These are phyloP conservation scores for Electrophaes corylata DNA, from an alignment of 2,888 invertebrate genomes.

Conservation along the genomic window DNA sequence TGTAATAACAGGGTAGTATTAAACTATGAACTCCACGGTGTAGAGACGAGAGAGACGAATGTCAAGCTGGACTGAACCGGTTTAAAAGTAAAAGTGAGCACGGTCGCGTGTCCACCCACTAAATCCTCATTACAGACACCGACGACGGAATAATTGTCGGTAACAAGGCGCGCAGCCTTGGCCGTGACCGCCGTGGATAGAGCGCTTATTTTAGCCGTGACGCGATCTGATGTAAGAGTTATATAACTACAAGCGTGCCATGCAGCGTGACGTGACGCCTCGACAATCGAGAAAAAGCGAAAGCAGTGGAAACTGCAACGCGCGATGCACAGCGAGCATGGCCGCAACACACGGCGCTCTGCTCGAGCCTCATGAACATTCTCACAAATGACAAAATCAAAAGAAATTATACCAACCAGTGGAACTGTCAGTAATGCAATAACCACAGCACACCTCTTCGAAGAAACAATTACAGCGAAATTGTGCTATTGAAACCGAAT, in stretches of 20 bases:
- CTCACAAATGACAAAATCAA: conserved; percentile 6
- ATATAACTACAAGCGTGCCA: conserved; percentile 68
- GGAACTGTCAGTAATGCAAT: conserved; percentile 8
- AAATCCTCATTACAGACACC: conserved; percentile 78
- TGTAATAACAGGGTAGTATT: conserved; percentile 27
- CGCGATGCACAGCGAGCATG: conserved; percentile 11
- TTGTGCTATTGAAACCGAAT: conserved; percentile 45
- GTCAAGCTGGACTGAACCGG: conserved; percentile 65
- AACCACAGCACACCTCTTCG: conserved; percentile 41
- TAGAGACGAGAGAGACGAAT: conserved; percentile 54
- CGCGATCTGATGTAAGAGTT: conserved; percentile 79
- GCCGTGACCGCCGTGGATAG: conserved; percentile 80
- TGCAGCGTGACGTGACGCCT: conserved; percentile 52
- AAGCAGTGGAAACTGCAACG: conserved; percentile 72
- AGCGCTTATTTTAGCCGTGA: conserved; percentile 80
- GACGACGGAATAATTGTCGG: conserved; percentile 72
- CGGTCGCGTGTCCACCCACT: conserved; percentile 78
- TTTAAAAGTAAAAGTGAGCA: conserved; percentile 81
- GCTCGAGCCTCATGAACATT: neutral
- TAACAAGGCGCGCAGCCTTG: conserved; percentile 78
- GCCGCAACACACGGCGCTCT: neutral
- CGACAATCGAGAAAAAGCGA: conserved; percentile 67
- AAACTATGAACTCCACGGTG: conserved; percentile 35
- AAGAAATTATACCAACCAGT: conserved; percentile 15
- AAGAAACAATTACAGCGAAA: conserved; percentile 53